Evolutionary conservation across 2,113 vertebrate genomes (phyloP).

Genomic region (Hymenochirus boettgeri): DNA sequence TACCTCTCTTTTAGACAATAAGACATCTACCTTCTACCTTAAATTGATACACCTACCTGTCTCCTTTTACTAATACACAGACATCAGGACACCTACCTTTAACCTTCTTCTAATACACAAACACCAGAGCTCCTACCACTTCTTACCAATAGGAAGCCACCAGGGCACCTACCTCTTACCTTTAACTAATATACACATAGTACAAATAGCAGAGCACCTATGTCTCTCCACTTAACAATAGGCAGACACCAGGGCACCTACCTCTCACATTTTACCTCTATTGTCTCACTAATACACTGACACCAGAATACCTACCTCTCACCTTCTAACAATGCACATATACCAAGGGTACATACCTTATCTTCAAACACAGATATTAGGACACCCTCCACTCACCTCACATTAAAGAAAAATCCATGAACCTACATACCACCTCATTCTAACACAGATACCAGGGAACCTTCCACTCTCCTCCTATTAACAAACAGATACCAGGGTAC

Average conservation of each 20-base stretch:
- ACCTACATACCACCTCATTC: too few relatives aligned
- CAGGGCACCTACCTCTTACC: slow-evolving; percentile 7
- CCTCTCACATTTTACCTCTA: too few relatives aligned
- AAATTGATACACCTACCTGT: slow-evolving; percentile 2
- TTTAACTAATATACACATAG: too few relatives aligned
- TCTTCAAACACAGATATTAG: too few relatives aligned
- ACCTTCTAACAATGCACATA: neutral
- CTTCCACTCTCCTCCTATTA: too few relatives aligned
- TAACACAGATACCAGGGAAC: too few relatives aligned
- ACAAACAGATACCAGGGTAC: too few relatives aligned
- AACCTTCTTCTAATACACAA: slow-evolving; percentile 12
- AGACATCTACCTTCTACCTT: neutral
- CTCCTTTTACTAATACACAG: slow-evolving; percentile 20
- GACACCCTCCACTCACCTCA: too few relatives aligned
- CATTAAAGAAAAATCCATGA: too few relatives aligned
- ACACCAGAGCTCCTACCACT: slow-evolving; percentile 8
- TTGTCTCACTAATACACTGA: neutral
- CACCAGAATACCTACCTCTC: neutral
- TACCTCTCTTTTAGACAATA: slow-evolving; percentile 1
- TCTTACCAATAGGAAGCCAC: slow-evolving; percentile 8
- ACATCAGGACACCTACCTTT: neutral
- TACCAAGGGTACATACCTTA: too few relatives aligned
- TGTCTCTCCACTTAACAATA: slow-evolving; percentile 14
- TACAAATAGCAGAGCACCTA: neutral
- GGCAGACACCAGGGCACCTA: slow-evolving; percentile 10